Base-by-base conservation (phyloP, 2,888 invertebrate genomes). In the Andrena hattorfiana region DNA sequence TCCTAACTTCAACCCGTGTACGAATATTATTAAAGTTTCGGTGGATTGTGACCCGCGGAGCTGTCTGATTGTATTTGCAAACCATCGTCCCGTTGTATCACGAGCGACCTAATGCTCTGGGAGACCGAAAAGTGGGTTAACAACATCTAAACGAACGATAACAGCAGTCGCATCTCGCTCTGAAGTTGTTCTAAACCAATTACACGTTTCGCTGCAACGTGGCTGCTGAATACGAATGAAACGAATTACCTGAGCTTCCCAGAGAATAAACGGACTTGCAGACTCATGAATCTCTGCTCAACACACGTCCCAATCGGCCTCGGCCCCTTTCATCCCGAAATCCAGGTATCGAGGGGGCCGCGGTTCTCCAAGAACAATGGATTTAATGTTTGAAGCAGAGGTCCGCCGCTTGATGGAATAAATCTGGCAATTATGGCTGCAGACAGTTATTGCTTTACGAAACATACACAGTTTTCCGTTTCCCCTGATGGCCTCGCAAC, bases 381-480 rank as follows among this genome's bases (percentile, higher is more conserved):
- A 48, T n/a, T 70, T 28, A 71, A 71, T 71, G 48, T 59, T 71
- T 71, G 20, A 71, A 16, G 48, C 20, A 28, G 13, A 49, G 32
- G 23, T 23, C 23, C 30, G 30, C 8, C 16, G 62, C 32, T 26
- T 67, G 67, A 74, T 74, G 67, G 67, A 74, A 67, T 74, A 67
- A 74, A 74, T 74, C 59, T 59, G 48, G 48, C n/a, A 67, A 60
- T 35, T 74, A 74, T 20, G 51, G 23, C 28, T 32, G 32, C 60
- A n/a, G 8, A 26, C 64, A 32, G 60, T 67, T 66, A 74, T 74
- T 59, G 74, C 59, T 67, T 48, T 23, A 60, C 67, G 67, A 67
- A 74, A 67, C 67, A n/a, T 67, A 59, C 48, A 74, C 67, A 5
- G 48, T 42, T 28, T 66, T 59, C 66, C 64, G 30, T 60, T 42